These are phyloP conservation scores for Chionodraco myersi DNA, from an alignment of 2,113 vertebrate genomes.

Conservation along the genomic window DNA sequence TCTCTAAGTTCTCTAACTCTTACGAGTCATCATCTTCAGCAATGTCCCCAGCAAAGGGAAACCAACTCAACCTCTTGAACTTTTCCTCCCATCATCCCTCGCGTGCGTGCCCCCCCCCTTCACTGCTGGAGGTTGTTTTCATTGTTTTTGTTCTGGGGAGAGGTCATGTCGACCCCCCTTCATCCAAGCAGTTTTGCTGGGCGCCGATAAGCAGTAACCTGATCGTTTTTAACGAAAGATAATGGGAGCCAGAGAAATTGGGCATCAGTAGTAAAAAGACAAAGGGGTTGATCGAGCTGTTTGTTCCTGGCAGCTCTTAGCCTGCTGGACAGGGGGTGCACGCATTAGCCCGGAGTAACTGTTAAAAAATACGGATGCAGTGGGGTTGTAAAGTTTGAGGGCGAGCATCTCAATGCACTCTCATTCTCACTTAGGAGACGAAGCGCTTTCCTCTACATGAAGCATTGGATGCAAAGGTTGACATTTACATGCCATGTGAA, in stretches of 20 bases:
- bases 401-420: constrained; percentile 60
- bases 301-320: constrained; percentile 63
- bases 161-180: constrained; percentile 17
- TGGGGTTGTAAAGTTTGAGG: constrained; percentile 75
- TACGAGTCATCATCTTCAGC: constrained; percentile 17
- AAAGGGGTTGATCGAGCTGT: constrained; percentile 40
- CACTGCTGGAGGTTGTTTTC: constrained; percentile 42
- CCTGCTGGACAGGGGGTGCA: constrained; percentile 33
- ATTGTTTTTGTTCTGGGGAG: constrained; percentile 37
- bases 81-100: constrained; percentile 1
- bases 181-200: constrained; percentile 6
- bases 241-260: constrained; percentile 66
- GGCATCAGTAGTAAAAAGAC: constrained; percentile 25
- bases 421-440: constrained; percentile 60
- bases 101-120: background rate
- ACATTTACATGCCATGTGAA: constrained; percentile 41
- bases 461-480: constrained; percentile 63
- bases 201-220: constrained; percentile 48
- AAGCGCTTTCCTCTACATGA: constrained; percentile 32
- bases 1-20: background rate
- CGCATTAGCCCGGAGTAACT: constrained; percentile 62
- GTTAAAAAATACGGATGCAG: constrained; percentile 60
- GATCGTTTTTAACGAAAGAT: constrained; percentile 57
- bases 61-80: constrained; percentile 5
- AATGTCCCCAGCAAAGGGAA: constrained; percentile 33